Percentiles rank a stretch among this genome's conserved stretches.
Evolutionary conservation across 2,888 invertebrate genomes (phyloP).

Genomic region (Drosophila atripex): DNA sequence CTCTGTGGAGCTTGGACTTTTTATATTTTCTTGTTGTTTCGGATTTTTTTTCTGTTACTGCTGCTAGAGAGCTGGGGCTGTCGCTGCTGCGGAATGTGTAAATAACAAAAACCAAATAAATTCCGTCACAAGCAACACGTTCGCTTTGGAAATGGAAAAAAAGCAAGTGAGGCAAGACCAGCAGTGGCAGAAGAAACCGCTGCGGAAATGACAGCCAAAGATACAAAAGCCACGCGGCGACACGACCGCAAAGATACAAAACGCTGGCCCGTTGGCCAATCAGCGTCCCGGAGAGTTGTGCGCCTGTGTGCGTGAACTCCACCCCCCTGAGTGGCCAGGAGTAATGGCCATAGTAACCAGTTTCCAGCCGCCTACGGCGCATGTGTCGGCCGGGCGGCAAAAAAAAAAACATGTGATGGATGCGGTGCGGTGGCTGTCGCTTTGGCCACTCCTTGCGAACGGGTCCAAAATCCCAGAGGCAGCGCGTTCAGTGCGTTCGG

Average conservation of each 20-base stretch:
- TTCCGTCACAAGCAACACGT: constrained; percentile 77
- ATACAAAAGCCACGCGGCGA: constrained; percentile 47
- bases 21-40: constrained; percentile 23
- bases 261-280: constrained; percentile 70
- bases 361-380: constrained; percentile 64
- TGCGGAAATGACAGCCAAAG: constrained; percentile 45
- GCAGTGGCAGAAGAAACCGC: constrained; percentile 50
- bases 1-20: constrained; percentile 32
- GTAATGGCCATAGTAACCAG: constrained; percentile 37
- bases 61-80: constrained; percentile 13
- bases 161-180: constrained; percentile 47
- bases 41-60: constrained; percentile 4
- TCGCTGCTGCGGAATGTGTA: constrained; percentile 67
- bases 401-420: constrained; percentile 66
- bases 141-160: constrained; percentile 53
- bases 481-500: constrained; percentile 81
- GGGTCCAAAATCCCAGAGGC: constrained; percentile 49
- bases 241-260: constrained; percentile 63
- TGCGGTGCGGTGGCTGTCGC: constrained; percentile 71
- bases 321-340: constrained; percentile 61
- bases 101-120: constrained; percentile 81
- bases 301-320: constrained; percentile 66
- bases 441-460: constrained; percentile 78
- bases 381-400: constrained; percentile 57
- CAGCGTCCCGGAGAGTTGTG: constrained; percentile 74